Base-by-base conservation (phyloP, 2,113 vertebrate genomes). In the Gobius niger region DNA sequence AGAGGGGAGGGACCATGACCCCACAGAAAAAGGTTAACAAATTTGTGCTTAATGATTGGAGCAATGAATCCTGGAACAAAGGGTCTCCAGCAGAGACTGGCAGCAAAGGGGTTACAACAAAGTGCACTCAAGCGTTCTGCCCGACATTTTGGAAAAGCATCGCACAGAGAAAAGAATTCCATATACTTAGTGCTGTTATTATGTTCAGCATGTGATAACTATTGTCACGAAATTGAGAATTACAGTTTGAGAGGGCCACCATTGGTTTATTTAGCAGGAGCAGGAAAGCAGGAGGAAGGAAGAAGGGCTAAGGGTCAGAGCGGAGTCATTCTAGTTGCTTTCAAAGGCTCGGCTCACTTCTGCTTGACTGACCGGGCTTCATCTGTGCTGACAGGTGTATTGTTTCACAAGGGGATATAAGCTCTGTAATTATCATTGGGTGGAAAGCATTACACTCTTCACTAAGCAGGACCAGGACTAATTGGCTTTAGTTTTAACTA, bases 401-500 rank as follows among this genome's bases (percentile, higher is more conserved):
- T 97, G 95, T 98, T 96, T 98, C 93, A 56, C 93, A 93, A 92
- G 92, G 95, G 95, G 94, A 94, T 94, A 95, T 95, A 95, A 96
- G 95, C 94, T 95, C 94, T 90, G 94, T 94, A 95, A 95, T 98
- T 94, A 93, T 94, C 94, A 89, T 90, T 49, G 94, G 94, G 92
- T 95, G 94, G 95, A 95, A 95, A 93, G 95, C 95, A 95, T 92
- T 95, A 93, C 90, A 91, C 94, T 95, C 93, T 62, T 92, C 92
- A 90, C 94, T 96, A 96, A 98, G 95, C 94, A 94, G 92, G 92
- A 95, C 96, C 94, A 94, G 92, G 92, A 95, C 96, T 97, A 97
- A 98, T 96, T 97, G 95, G 95, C 95, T 98, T 95, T 92, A 92
- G 94, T 96, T 95, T 95, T 96, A 96, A 97, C 95, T 96, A 96